Base-by-base conservation (phyloP, 2,888 invertebrate species). In the Mechanitis mazaeus region DNA sequence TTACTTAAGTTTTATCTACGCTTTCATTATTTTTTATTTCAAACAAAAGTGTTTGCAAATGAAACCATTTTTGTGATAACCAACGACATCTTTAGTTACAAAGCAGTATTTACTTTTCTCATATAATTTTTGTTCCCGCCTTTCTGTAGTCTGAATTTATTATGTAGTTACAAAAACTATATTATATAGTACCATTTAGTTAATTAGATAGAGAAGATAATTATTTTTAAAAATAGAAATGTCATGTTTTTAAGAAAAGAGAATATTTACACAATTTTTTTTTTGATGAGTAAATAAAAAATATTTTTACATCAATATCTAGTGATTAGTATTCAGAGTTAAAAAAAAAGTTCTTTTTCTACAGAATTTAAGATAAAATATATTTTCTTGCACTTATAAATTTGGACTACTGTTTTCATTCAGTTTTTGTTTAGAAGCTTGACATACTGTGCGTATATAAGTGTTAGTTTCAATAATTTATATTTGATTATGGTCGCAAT, bases 71-170 rank as follows among this genome's bases (percentile, higher is more conserved):
- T 68, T 71, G 69, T 72, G 71, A 64, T 84, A 84, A 87, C 84
- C 84, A 79, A 78, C 73, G 83, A 84, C 85, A 84, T 84, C 80
- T 79, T 75, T 82, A 82, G 79, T 82, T 76, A 77, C 70, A 74
- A 71, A 76, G 79, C 89, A 87, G 87, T 87, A 87, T 87, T 88
- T 87, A 89, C 87, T 87, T 88, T 87, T 86, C 75, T 74, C 71
- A 75, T 68, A 65, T 75, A 68, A 59, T 73, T 77, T 74, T 78
- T 76, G 64, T 79, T 82, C 77, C 74, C 67, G 71, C 72, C 73
- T 78, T 56, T 69, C 70, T 77, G 75, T 75, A 75, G 77, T 76
- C 75, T 80, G 75, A 78, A 72, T 75, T 72, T 63, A 58, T 60
- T 65, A 50, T 50, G 5, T 5, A 50, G 7, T 2, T 3, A 6